Percentiles rank a stretch among this genome's conserved stretches.
Conservation (phyloP, 2,113 vertebrate genomes). For the Tauraco erythrolophus region DNA sequence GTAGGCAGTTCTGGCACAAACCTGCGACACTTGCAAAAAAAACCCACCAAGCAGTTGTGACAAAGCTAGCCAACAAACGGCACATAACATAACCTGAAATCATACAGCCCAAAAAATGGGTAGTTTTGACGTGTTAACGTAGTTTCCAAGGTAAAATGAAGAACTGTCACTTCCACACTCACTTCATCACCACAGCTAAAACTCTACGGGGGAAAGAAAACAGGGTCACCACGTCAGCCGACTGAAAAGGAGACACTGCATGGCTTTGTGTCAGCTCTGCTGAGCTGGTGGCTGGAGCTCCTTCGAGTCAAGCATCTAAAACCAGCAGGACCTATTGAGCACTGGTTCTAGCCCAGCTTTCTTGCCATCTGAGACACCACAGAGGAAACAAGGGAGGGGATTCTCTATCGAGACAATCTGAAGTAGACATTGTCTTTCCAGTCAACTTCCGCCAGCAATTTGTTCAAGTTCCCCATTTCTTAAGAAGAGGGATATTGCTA, state of each 20-base stretch:
- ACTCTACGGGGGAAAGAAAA: background rate
- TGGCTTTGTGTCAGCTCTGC: background rate
- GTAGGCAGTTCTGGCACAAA: background rate
- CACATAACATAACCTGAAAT: rapidly evolving
- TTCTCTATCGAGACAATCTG: background rate
- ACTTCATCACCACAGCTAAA: background rate
- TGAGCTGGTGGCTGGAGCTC: background rate
- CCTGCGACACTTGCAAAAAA: background rate
- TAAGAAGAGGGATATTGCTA: background rate
- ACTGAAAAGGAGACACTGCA: background rate
- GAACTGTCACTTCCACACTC: background rate
- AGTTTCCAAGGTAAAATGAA: background rate
- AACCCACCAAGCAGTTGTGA: background rate
- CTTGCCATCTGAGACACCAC: rapidly evolving
- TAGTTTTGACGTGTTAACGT: rapidly evolving
- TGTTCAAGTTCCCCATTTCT: constrained; percentile 10
- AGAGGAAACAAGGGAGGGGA: background rate
- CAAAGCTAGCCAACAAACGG: background rate
- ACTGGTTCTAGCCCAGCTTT: background rate
- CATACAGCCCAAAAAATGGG: background rate
- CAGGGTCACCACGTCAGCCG: rapidly evolving
- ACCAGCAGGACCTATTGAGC: background rate
- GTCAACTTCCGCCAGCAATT: background rate
- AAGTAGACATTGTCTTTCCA: background rate
- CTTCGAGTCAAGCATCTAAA: background rate